A percentile compares a stretch with the other conserved stretches of the same genome.
These are phyloP conservation scores for Rhopilema esculentum DNA, from an alignment of 30 jellyfish, hydroid and myxozoan genomes.

Conservation along the genomic window DNA sequence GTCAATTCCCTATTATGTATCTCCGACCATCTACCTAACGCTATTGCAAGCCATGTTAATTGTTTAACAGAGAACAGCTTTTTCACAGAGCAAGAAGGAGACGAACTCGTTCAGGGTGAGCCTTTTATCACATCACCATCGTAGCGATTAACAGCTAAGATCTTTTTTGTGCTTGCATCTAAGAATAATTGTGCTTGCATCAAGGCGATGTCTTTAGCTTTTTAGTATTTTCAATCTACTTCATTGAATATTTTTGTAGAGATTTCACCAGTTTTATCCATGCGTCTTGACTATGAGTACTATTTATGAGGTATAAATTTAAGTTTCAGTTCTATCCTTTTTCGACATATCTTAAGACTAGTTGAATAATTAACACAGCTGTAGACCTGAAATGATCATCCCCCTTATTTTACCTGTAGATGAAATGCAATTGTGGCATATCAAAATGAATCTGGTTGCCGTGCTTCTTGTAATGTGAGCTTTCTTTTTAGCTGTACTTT, in stretches of 20 bases:
- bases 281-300: neutral
- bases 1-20: constrained; percentile 59
- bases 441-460: no score
- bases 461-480: no score
- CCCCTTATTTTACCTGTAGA: no score
- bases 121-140: neutral
- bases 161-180: no score
- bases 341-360: no score
- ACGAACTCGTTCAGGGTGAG: constrained; percentile 54
- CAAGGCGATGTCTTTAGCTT: neutral
- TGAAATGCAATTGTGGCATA: no score
- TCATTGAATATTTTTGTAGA: neutral
- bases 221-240: neutral
- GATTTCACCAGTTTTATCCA: neutral
- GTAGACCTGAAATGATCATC: no score
- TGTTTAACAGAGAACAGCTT: constrained; percentile 47
- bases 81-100: constrained; percentile 71
- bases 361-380: no score
- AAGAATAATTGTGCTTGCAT: neutral
- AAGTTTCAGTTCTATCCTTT: no score
- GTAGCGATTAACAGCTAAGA: no score
- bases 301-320: no score
- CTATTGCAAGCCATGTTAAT: constrained; percentile 53
- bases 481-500: constrained; percentile 30
- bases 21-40: constrained; percentile 66